A percentile compares a stretch with the other conserved stretches of the same genome.
Conservation (phyloP, 2,113 vertebrate species). For the Pardalotus punctatus region DNA sequence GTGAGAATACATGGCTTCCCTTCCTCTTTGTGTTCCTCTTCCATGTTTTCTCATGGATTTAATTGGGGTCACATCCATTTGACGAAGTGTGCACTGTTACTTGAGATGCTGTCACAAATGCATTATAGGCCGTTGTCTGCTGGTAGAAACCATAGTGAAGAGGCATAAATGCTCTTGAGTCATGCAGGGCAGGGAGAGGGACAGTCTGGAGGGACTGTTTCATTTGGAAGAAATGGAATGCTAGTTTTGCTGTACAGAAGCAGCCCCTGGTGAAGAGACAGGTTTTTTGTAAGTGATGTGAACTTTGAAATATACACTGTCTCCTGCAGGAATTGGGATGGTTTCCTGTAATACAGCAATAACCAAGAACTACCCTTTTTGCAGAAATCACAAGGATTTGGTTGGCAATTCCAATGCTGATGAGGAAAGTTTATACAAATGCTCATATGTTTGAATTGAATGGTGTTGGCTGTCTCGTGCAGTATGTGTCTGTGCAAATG, state of each 20-base stretch:
- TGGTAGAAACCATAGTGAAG: background rate
- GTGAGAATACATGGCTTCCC: background rate
- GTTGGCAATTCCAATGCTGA: background rate
- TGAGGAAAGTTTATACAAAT: background rate
- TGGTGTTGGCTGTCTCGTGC: background rate
- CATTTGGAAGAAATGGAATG: background rate
- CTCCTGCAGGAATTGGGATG: background rate
- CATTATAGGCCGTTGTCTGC: background rate
- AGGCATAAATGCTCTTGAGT: background rate
- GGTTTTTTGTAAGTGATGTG: background rate
- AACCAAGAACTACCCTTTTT: background rate
- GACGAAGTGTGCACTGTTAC: background rate
- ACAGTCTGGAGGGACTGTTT: background rate
- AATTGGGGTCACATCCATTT: background rate
- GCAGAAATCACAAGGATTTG: background rate
- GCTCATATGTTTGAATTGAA: background rate
- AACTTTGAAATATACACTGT: background rate
- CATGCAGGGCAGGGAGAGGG: background rate
- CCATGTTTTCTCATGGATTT: background rate
- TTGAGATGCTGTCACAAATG: background rate
- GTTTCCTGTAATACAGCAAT: background rate
- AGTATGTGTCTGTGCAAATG: background rate
- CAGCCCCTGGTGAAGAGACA: background rate
- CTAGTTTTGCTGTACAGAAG: background rate
- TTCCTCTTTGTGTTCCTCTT: background rate